Conservation (phyloP, 2,113 vertebrate genomes). For the Tetrao urogallus region DNA sequence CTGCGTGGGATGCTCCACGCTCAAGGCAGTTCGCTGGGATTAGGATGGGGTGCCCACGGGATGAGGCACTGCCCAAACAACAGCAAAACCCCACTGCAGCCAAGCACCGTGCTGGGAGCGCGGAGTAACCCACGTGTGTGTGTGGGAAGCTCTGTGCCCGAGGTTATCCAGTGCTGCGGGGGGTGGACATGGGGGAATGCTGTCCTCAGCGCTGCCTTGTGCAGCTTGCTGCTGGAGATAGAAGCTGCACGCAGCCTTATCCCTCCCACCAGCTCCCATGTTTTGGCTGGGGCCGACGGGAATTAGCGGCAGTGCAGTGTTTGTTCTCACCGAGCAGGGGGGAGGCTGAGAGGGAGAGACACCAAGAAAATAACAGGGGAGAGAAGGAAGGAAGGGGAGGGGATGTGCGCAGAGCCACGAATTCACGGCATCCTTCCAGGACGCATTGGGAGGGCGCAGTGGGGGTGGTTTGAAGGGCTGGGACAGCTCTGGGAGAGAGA, state of each 20-base stretch:
- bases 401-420: neutral
- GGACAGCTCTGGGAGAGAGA: neutral
- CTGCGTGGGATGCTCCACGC: neutral
- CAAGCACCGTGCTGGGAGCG: neutral
- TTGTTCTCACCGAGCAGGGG: conserved; percentile 35
- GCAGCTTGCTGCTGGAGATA: neutral
- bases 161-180: neutral
- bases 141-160: neutral
- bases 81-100: neutral
- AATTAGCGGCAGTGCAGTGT: conserved; percentile 1
- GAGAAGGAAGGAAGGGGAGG: conserved; percentile 58
- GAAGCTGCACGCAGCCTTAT: neutral
- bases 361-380: neutral
- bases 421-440: neutral
- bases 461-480: neutral
- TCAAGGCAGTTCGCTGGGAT: neutral
- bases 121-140: neutral
- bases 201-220: neutral
- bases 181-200: neutral
- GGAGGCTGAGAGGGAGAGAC: conserved; percentile 21
- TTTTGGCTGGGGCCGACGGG: conserved; percentile 17
- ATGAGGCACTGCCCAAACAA: neutral
- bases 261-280: conserved; percentile 15
- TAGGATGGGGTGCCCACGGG: neutral
- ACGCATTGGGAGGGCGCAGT: fast-evolving